Base-by-base conservation (phyloP, 2,113 vertebrate species). In the Saccopteryx leptura region DNA sequence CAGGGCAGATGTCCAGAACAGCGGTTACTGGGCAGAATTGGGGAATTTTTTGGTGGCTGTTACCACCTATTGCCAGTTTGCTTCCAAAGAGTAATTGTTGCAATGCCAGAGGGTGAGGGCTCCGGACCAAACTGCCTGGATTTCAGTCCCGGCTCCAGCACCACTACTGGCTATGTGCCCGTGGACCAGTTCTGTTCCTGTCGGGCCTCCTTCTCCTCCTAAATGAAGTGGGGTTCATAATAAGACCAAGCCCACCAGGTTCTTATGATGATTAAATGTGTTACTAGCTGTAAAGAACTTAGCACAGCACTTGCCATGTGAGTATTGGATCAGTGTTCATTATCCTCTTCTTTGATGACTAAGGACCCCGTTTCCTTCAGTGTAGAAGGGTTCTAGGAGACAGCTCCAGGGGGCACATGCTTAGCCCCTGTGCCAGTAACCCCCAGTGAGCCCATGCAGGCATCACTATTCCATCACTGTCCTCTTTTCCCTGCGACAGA, bases 391-490 rank as follows among this genome's bases (percentile, higher is more conserved):
- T 69, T 46, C 56, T 46, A 7, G 39, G 50, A 91, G 28, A 7
- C 21, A 3, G 54, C 19, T 72, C 11, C 17, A 33, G 50, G 9
- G 3, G 9, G 33, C 68, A 18, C 1, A 0, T 2, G 33, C 24
- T 7, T 12, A 7, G 12, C 19, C 0, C 1, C 0, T 0, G 0
- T 21, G 9, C 46, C 72, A 2, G 18, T 23, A 1, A 0, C 2
- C 18, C 31, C 12, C 21, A 0, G 8, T 9, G 68, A 26, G 52
- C 76, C 69, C 31, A 0, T 14, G 7, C 26, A 15, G 84, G 65
- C 48, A 15, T 84, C 76, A 12, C 76, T 69, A 19, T 5, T 71
- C 81, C 23, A 0, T 71, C 75, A 2, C 39, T 2, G 2, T 6
- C 23, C 11, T 21, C 17, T 8, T 8, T 89, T 4, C 12, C 15